Evolutionary conservation across 37 sponge, comb jelly and placozoan genomes (phyloP).

Genomic region (Axinella damicornis): DNA sequence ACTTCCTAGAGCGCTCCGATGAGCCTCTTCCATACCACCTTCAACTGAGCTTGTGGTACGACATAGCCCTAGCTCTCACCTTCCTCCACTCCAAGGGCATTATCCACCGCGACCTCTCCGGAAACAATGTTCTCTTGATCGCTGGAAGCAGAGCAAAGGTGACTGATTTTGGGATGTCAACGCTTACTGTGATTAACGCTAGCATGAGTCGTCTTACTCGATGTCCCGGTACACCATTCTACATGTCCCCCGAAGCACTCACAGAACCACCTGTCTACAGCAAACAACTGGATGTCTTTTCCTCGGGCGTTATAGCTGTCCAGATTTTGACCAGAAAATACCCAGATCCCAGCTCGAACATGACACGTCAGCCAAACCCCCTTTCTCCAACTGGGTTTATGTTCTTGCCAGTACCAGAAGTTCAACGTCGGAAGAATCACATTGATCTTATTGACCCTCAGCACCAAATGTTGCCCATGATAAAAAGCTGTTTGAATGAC

Average conservation of each 20-base stretch:
- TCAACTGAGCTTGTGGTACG: neutral
- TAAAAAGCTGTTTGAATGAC: slow-evolving; percentile 4
- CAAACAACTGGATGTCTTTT: slow-evolving; percentile 37
- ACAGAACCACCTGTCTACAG: slow-evolving; percentile 7
- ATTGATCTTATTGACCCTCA: neutral
- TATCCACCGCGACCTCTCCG: slow-evolving; percentile 33
- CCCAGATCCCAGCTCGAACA: slow-evolving; percentile 1
- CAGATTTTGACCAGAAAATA: slow-evolving; percentile 26
- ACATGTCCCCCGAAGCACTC: slow-evolving; percentile 46
- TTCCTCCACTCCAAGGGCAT: slow-evolving; percentile 30
- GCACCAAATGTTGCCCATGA: neutral
- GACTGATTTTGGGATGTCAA: slow-evolving; percentile 41
- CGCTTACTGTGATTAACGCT: neutral
- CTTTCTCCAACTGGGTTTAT: neutral
- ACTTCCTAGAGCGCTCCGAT: neutral
- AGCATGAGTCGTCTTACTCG: slow-evolving; percentile 23
- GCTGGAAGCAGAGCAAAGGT: slow-evolving; percentile 13
- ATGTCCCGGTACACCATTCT: slow-evolving; percentile 27
- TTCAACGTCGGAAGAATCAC: slow-evolving; percentile 9
- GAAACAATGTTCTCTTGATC: slow-evolving; percentile 25
- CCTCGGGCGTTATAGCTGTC: slow-evolving; percentile 17
- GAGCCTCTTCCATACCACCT: slow-evolving; percentile 7
- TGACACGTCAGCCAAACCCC: neutral
- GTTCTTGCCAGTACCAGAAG: neutral
- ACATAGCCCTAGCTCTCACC: slow-evolving; percentile 22